phyloP scores from a whole-genome alignment of 2,888 invertebrate genomes.

The Neoascia interrupta region DNA sequence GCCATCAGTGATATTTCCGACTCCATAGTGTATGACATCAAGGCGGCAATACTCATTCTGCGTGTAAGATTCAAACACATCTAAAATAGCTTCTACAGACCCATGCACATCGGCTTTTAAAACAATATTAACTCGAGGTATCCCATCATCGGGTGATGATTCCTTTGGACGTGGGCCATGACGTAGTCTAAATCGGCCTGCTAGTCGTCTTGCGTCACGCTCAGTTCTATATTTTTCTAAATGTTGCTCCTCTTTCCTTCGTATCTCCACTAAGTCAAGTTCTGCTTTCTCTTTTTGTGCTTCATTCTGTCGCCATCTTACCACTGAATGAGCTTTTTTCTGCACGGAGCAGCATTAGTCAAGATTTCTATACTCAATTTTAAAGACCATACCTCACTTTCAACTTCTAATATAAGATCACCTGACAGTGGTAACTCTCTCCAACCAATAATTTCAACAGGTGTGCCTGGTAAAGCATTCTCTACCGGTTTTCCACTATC shows the following conservation, averaged over 20 bases:
- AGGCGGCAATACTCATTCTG: conserved; percentile 86
- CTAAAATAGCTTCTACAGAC: conserved; percentile 95
- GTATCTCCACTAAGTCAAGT: conserved; percentile 83
- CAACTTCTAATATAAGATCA: conserved; percentile 91
- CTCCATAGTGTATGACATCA: conserved; percentile 93
- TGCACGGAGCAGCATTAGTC: conserved; percentile 73
- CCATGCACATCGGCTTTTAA: conserved; percentile 96
- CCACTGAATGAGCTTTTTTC: conserved; percentile 85
- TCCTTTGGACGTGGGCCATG: conserved; percentile 84
- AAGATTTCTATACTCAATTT: neutral
- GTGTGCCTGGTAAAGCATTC: conserved; percentile 86
- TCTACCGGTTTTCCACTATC: conserved; percentile 85
- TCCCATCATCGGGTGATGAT: conserved; percentile 80
- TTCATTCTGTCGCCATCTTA: conserved; percentile 84
- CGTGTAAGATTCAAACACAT: conserved; percentile 93
- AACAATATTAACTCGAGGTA: conserved; percentile 82
- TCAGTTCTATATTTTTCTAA: conserved; percentile 83
- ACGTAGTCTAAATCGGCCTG: conserved; percentile 82
- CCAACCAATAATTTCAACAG: conserved; percentile 96
- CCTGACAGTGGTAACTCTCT: conserved; percentile 93
- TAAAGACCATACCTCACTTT: conserved; percentile 82
- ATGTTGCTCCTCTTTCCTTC: conserved; percentile 85
- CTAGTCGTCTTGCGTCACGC: conserved; percentile 82
- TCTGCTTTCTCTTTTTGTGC: conserved; percentile 83
- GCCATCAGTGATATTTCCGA: conserved; percentile 90